Percentiles rank a stretch among this genome's conserved stretches.
Conservation (phyloP, 1,140 invertebrate genomes). For the Orussus abietinus region DNA sequence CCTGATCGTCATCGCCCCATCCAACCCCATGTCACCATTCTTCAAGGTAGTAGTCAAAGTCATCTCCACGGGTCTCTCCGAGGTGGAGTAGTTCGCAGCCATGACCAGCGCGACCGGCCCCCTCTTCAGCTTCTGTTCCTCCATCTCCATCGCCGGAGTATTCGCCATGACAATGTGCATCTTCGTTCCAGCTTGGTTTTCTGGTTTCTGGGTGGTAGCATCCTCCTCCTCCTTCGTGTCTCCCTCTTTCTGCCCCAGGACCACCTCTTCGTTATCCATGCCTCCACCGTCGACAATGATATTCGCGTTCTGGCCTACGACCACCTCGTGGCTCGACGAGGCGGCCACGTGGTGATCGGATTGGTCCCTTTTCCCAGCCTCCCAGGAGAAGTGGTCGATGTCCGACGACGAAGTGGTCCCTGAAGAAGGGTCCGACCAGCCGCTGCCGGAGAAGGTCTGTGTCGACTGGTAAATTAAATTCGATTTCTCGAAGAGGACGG, state of each 20-base stretch:
- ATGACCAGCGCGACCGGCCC: constrained; percentile 31
- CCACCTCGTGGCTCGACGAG: constrained; percentile 34
- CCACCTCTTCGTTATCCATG: constrained; percentile 28
- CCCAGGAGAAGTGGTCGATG: constrained; percentile 13
- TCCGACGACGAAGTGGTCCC: neutral
- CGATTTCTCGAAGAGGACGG: constrained; percentile 56
- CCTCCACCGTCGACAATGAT: constrained; percentile 32
- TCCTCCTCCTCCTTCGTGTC: constrained; percentile 3
- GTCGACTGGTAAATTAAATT: constrained; percentile 61
- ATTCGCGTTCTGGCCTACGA: constrained; percentile 36
- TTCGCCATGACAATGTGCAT: constrained; percentile 39
- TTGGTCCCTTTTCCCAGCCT: constrained; percentile 18
- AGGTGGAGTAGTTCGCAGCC: constrained; percentile 35
- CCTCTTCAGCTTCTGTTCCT: constrained; percentile 14
- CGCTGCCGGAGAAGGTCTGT: constrained; percentile 19
- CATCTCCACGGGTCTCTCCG: too few species aligned
- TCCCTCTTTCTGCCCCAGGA: constrained; percentile 25
- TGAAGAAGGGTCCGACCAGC: neutral
- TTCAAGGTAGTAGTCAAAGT: constrained; percentile 3
- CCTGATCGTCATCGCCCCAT: too few species aligned
- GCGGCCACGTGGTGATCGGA: constrained; percentile 30
- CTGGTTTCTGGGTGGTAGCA: neutral
- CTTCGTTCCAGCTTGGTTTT: constrained; percentile 13
- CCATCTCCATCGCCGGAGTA: constrained; percentile 13
- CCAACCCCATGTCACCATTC: too few species aligned